Evolutionary conservation across 2,888 invertebrate genomes (phyloP).

Genomic region (Spilarctia lutea): DNA sequence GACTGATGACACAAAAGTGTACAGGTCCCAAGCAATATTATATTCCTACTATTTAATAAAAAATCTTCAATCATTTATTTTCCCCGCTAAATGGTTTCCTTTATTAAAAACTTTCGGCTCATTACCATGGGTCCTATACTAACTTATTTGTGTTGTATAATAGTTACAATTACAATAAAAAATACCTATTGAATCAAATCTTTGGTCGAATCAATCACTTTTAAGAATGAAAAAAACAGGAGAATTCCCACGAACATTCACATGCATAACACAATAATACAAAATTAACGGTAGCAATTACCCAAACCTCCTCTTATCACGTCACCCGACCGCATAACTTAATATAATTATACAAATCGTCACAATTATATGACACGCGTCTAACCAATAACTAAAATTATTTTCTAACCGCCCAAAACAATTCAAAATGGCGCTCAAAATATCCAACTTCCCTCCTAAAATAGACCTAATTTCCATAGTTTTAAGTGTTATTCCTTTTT

Average conservation of each 20-base stretch:
- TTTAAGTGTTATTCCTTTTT: neutral
- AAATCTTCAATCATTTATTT: too few relatives aligned
- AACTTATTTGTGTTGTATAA: too few relatives aligned
- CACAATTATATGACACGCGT: slow-evolving; percentile 47
- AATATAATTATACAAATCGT: slow-evolving; percentile 51
- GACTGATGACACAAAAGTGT: too few relatives aligned
- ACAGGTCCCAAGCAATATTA: too few relatives aligned
- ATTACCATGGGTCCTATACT: too few relatives aligned
- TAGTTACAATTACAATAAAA: neutral
- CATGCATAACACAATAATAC: slow-evolving; percentile 13
- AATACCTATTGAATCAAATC: neutral
- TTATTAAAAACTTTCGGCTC: too few relatives aligned
- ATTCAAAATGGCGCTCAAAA: neutral
- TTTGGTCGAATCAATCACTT: neutral
- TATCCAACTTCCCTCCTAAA: slow-evolving; percentile 4
- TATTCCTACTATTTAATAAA: neutral
- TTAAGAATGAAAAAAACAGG: neutral
- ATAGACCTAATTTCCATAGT: slow-evolving; percentile 1
- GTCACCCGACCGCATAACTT: slow-evolving; percentile 32
- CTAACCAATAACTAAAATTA: slow-evolving; percentile 46
- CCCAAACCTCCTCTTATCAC: slow-evolving; percentile 18
- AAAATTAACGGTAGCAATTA: slow-evolving; percentile 21
- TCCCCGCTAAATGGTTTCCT: too few relatives aligned
- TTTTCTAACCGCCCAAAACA: slow-evolving; percentile 16
- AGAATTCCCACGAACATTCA: slow-evolving; percentile 12